phyloP scores from a whole-genome alignment of 2,797 vertebrate genomes.

The Buceros bicornis region DNA sequence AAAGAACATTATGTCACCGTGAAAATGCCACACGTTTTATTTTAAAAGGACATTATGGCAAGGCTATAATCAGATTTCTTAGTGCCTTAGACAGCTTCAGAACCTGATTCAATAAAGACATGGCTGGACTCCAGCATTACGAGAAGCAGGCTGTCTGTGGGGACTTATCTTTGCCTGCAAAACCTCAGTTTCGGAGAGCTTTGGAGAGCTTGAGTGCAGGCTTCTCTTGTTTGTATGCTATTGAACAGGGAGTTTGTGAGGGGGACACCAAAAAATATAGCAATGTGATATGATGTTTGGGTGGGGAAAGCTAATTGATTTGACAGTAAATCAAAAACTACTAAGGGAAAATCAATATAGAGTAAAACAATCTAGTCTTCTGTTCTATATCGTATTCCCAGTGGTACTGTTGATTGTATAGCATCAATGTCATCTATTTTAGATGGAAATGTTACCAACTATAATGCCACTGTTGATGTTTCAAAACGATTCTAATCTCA shows the following conservation, averaged over 20 bases:
- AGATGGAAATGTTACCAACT: slow-evolving; percentile 77
- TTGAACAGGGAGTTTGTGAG: neutral
- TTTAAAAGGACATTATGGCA: slow-evolving; percentile 62
- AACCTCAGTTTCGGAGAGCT: neutral
- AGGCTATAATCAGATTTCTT: slow-evolving; percentile 54
- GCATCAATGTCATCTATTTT: slow-evolving; percentile 76
- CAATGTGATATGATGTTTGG: slow-evolving; percentile 53
- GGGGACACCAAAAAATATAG: slow-evolving; percentile 15
- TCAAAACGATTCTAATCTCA: slow-evolving; percentile 80
- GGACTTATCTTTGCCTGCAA: slow-evolving; percentile 39
- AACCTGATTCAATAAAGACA: slow-evolving; percentile 65
- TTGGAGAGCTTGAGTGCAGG: neutral
- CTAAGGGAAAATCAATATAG: slow-evolving; percentile 68
- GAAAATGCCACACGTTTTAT: slow-evolving; percentile 54
- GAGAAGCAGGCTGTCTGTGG: slow-evolving; percentile 36
- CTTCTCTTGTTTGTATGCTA: neutral
- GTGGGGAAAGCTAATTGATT: slow-evolving; percentile 69
- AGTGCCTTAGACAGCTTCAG: slow-evolving; percentile 67
- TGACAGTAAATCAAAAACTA: slow-evolving; percentile 75
- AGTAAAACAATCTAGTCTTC: slow-evolving; percentile 71
- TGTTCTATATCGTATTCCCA: slow-evolving; percentile 64
- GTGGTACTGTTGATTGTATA: slow-evolving; percentile 74
- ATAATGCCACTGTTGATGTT: slow-evolving; percentile 81
- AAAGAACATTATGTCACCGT: slow-evolving; percentile 43
- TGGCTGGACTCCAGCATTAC: slow-evolving; percentile 42